Base-by-base conservation (phyloP, 2,888 invertebrate species). In the Tiliacea aurago region DNA sequence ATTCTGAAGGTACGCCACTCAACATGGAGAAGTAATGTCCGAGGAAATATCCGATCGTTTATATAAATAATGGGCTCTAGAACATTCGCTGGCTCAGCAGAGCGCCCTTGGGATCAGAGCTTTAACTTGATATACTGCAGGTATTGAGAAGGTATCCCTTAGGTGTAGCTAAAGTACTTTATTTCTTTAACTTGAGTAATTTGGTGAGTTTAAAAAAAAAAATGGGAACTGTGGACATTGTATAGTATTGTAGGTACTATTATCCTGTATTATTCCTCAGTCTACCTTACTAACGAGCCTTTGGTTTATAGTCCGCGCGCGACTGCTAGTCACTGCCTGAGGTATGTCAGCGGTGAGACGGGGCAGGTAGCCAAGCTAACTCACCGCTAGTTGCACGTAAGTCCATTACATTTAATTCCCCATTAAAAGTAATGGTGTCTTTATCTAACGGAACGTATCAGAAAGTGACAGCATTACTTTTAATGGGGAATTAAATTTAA, bases 41-140 rank as follows among this genome's bases (percentile, higher is more conserved):
- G 66, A 67, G 43, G 77, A 73, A 84, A 85, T 78, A 74, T 83
- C 77, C 68, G 83, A 70, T 85, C 84, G 84, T 85, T 84, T 84
- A 83, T 83, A 73, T 84, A 84, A 78, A 62, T 85, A 73, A 85
- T 85, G 83, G 84, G 62, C 70, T 71, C 64, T 71, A 62, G 85
- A 83, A 84, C 75, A 80, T 77, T 82, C 47, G 83, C 71, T 80
- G 70, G 73, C 53, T 80, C 72, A 77, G 82, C 79, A 78, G 49
- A 70, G 70, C 56, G 20, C 83, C 80, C 75, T 73, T 43, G 85
- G 78, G 84, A 70, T 28, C 49, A 18, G 23, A 58, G 65, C 72
- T 82, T 76, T 53, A 64, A 5, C 61, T 70, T 82, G 74, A 78
- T 81, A 62, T 72, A 80, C 59, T 78, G 78, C 78, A 78, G 65